Conservation (phyloP, 1,140 invertebrate genomes). For the Procambarus virginalis region DNA sequence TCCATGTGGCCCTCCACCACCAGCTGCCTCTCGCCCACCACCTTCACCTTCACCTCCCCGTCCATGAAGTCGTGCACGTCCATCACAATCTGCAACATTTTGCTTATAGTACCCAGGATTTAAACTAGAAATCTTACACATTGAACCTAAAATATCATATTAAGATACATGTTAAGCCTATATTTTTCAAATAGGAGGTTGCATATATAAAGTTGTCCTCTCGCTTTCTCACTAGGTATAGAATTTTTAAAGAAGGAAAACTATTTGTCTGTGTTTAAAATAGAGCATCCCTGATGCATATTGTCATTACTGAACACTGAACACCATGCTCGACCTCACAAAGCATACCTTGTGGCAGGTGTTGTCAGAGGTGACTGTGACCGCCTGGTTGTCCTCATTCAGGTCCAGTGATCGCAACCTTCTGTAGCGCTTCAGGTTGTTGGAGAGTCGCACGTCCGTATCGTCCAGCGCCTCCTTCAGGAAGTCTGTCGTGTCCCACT, state of each 20-base stretch:
- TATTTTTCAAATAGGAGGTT: too few relatives aligned
- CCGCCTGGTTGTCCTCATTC: constrained; percentile 37
- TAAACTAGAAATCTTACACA: background rate
- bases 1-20: constrained; percentile 41
- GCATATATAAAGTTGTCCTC: too few relatives aligned
- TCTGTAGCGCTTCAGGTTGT: constrained; percentile 44
- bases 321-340: background rate
- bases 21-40: constrained; percentile 28
- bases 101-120: background rate
- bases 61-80: constrained; percentile 36
- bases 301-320: background rate
- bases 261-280: too few relatives aligned
- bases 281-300: background rate
- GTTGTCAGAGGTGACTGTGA: constrained; percentile 34
- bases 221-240: too few relatives aligned
- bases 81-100: constrained; percentile 33
- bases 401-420: constrained; percentile 14
- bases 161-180: too few relatives aligned
- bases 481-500: constrained; percentile 19
- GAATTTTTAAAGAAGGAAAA: too few relatives aligned
- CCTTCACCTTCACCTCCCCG: constrained; percentile 50
- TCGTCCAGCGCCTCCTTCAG: constrained; percentile 38
- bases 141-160: background rate
- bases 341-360: constrained; percentile 35
- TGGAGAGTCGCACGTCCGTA: background rate